phyloP scores from a whole-genome alignment of 2,888 invertebrate genomes.

The Nudaria mundana region DNA sequence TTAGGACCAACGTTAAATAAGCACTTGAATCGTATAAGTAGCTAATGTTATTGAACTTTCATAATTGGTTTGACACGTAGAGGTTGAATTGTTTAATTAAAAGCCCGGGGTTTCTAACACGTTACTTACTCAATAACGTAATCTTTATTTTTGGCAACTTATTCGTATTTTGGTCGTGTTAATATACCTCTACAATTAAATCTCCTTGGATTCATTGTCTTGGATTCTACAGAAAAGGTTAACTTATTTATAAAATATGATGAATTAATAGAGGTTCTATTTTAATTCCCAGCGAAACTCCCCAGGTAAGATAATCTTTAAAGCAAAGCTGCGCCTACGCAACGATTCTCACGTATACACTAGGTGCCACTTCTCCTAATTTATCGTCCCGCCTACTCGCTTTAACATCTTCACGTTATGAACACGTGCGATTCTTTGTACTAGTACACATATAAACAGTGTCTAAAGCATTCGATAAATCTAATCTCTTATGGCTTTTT shows the following conservation, averaged over 20 bases:
- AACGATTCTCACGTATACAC: slow-evolving; percentile 29
- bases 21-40: too few species aligned
- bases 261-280: slow-evolving; percentile 12
- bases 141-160: too few species aligned
- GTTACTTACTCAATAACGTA: too few species aligned
- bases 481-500: background rate
- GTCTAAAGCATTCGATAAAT: slow-evolving; percentile 13
- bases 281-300: slow-evolving; percentile 11
- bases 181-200: too few species aligned
- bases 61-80: slow-evolving; percentile 12
- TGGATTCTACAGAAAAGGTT: slow-evolving; percentile 1
- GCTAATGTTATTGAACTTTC: slow-evolving; percentile 28
- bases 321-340: too few species aligned
- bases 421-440: slow-evolving; percentile 20
- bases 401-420: slow-evolving; percentile 16
- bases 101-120: too few species aligned
- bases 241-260: slow-evolving; percentile 11
- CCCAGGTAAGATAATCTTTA: too few species aligned
- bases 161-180: too few species aligned
- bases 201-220: too few species aligned
- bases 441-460: slow-evolving; percentile 6
- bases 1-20: too few species aligned
- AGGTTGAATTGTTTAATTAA: slow-evolving; percentile 6
- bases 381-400: slow-evolving; percentile 19
- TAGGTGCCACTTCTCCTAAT: slow-evolving; percentile 9